Base-by-base conservation (phyloP, 2,888 invertebrate species). In the Plebejus argus region DNA sequence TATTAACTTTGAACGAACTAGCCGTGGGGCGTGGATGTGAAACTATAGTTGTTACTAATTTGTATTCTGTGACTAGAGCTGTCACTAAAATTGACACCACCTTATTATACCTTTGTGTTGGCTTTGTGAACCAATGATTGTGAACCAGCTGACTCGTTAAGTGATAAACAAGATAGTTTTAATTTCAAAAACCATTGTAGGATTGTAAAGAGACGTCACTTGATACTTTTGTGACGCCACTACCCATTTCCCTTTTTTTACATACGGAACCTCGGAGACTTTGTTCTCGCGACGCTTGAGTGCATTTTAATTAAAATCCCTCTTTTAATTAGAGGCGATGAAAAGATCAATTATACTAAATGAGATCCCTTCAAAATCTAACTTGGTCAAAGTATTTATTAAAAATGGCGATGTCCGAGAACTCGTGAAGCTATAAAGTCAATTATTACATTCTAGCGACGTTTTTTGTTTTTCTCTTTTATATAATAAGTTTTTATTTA, bases 321-420 rank as follows among this genome's bases (percentile, higher is more conserved):
- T 71, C 71, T 70, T 35, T 10, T 71, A 71, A 71, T 71, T 71
- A 71, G 20, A 71, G 20, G 20, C 39, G 20, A 39, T 39, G 20
- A 71, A 71, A 71, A 71, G 39, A 39, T 20, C 71, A 39, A 71
- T 71, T 71, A 39, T 39, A 39, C 20, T 61, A 39, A 71, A 71
- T 39, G 71, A 71, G 71, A 71, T 71, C 35, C 71, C 8, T 71
- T 71, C 71, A 39, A 71, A 39, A 39, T 35, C n/a, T 33, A n/a
- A 20, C 58, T 28, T 35, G 71, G 71, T 39, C 71, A 71, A 71
- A 39, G 66, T 66, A 33, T 66, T 66, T 28, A 66, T 66, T 66
- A 18, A 66, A 66, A 71, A 71, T 3, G 35, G 20, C n/a, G 23
- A 39, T 20, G 3, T 35, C 39, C 71, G 5, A 10, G 39, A 39